These are phyloP conservation scores for Tachysurus fulvidraco DNA, from an alignment of 2,113 vertebrate species.

Conservation along the genomic window DNA sequence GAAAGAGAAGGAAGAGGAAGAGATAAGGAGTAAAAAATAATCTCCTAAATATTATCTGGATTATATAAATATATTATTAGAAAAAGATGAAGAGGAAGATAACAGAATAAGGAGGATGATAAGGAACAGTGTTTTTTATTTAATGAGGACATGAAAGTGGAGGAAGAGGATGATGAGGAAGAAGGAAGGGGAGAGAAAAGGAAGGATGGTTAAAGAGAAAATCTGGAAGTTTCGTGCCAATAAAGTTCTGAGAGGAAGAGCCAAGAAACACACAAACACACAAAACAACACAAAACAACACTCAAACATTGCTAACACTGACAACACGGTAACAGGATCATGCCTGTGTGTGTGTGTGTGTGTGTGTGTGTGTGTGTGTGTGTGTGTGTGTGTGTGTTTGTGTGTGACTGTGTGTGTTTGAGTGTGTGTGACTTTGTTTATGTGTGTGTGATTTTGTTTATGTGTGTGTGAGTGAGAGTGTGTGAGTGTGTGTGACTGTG, in stretches of 20 bases:
- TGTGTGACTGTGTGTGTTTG: neutral
- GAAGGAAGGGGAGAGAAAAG: neutral
- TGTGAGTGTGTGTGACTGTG: neutral
- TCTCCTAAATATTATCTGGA: neutral
- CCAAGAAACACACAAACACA: neutral
- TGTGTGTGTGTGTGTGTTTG: neutral
- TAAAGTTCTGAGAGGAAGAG: neutral
- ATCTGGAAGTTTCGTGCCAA: neutral
- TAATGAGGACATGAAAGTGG: neutral
- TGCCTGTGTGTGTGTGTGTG: slow-evolving; percentile 16
- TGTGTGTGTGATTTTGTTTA: neutral
- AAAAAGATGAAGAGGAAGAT: neutral
- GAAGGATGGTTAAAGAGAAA: neutral
- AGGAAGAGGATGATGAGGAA: neutral
- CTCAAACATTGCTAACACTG: neutral
- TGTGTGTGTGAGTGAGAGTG: neutral
- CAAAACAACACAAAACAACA: neutral
- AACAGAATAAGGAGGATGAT: neutral
- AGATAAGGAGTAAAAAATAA: neutral
- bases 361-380: slow-evolving; percentile 8
- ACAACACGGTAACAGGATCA: neutral
- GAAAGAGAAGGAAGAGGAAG: neutral
- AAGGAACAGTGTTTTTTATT: neutral
- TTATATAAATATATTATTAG: neutral
- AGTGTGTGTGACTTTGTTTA: neutral